Base-by-base conservation (phyloP, 2,888 invertebrate species). In the Thereva unica region DNA sequence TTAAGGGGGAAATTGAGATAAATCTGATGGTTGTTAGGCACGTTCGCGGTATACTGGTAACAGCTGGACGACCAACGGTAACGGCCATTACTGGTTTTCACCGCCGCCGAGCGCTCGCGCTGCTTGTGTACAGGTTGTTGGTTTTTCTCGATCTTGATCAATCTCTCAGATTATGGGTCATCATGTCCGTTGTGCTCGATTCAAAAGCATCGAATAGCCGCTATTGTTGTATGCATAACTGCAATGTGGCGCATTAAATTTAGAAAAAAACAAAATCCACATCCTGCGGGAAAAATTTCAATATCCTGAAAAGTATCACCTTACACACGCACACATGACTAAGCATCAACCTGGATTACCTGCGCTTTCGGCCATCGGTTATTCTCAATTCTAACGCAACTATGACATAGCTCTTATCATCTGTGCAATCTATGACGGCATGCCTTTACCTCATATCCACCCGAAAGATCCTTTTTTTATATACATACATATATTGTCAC, bases 21-120 rank as follows among this genome's bases (percentile, higher is more conserved):
- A 61, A 61, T 61, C 61, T 50, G 61, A 34, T 34, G 50, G 61
- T 61, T 50, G 61, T 61, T 61, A 61, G 50, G 61, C 61, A 61
- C 61, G 61, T 50, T 23, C 23, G 23, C 23, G 23, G 23, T 23
- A 23, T 23, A 23, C 23, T 23, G 23, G 23, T 23, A 23, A 23
- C 23, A 23, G 23, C 23, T 23, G 23, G 23, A n/a, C n/a, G 23
- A 61, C 61, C 49, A 61, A 42, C 55, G 42, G 38, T 12, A 38
- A 38, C 37, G n/a, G 53, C 40, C 10, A 34, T 12, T 37, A 49
- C 7, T 41, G 44, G 50, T 23, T 23, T 23, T 23, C 23, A 7
- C 40, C 40, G 55, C 42, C 9, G 41, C 55, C 35, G 35, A 40
- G 40, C 50, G 61, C 23, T 12, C 40, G 5, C 37, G 34, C 23